Conservation (phyloP, 2,113 vertebrate genomes). For the Varanus salvator region DNA sequence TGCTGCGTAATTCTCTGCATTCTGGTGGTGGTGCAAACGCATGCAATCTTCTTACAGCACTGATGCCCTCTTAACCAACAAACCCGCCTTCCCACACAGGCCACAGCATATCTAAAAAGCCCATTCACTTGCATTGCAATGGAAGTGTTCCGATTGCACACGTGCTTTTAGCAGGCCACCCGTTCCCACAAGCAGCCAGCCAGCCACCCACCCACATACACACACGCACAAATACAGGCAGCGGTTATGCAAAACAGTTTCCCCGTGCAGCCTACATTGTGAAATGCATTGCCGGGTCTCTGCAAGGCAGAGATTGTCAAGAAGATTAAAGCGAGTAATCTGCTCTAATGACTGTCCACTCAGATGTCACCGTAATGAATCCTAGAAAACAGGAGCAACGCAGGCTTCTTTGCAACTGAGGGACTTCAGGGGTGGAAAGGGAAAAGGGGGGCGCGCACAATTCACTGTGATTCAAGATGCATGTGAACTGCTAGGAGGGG, state of each 20-base stretch:
- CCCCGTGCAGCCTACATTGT: slow-evolving; percentile 36
- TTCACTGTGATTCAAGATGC: too few species aligned
- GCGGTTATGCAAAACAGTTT: slow-evolving; percentile 19
- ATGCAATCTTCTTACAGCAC: neutral
- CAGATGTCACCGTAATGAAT: slow-evolving; percentile 82
- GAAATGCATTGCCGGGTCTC: slow-evolving; percentile 57
- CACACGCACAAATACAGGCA: too few species aligned
- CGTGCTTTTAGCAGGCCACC: neutral
- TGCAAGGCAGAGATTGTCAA: slow-evolving; percentile 76
- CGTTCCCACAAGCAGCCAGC: neutral
- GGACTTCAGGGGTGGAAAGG: neutral
- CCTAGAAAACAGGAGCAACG: slow-evolving; percentile 27
- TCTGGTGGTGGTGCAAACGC: neutral
- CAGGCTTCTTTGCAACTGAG: neutral
- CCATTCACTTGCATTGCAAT: neutral
- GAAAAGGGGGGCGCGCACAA: neutral
- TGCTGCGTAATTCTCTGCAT: neutral
- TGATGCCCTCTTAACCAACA: neutral
- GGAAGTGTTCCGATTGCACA: too few species aligned
- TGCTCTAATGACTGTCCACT: slow-evolving; percentile 83
- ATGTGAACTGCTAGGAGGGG: neutral
- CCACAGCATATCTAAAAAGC: neutral
- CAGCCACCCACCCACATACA: neutral
- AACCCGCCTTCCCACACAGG: neutral
- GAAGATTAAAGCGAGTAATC: slow-evolving; percentile 84